These are phyloP conservation scores for Amorpha juglandis DNA, from an alignment of 2,888 invertebrate genomes.

Conservation along the genomic window DNA sequence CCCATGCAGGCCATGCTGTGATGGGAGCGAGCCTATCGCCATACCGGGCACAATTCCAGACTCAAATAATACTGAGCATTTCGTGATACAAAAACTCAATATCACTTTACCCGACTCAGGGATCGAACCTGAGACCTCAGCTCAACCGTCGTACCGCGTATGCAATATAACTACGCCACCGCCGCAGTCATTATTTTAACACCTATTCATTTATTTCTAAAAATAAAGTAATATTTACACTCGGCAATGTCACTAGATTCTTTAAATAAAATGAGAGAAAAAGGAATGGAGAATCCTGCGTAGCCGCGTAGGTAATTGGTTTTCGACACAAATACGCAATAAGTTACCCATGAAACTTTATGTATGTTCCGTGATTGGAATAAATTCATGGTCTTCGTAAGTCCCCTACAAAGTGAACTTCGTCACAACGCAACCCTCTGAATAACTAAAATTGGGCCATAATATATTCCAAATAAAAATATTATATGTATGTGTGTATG, in stretches of 20 bases:
- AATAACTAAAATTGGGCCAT: conserved; percentile 48
- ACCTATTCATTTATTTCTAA: neutral
- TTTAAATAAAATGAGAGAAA: conserved; percentile 46
- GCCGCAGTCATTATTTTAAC: neutral
- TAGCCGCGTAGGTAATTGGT: conserved; percentile 64
- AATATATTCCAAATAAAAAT: no score
- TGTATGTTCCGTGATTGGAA: conserved; percentile 60
- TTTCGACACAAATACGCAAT: conserved; percentile 71
- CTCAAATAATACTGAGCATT: no score
- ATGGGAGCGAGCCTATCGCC: no score
- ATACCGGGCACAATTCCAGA: no score
- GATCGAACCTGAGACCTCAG: no score
- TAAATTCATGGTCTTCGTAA: conserved; percentile 39
- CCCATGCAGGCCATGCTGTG: no score
- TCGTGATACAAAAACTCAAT: no score
- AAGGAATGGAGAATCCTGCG: conserved; percentile 54
- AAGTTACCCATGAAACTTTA: conserved; percentile 71
- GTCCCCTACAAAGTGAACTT: conserved; percentile 18
- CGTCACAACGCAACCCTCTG: conserved; percentile 44
- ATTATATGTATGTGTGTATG: no score
- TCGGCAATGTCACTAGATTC: conserved; percentile 46
- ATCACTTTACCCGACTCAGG: no score
- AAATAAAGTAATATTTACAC: conserved; percentile 49
- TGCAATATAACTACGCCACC: no score
- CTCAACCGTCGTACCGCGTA: no score